These are phyloP conservation scores for Naja naja DNA, from an alignment of 2,113 vertebrate species.

Conservation along the genomic window DNA sequence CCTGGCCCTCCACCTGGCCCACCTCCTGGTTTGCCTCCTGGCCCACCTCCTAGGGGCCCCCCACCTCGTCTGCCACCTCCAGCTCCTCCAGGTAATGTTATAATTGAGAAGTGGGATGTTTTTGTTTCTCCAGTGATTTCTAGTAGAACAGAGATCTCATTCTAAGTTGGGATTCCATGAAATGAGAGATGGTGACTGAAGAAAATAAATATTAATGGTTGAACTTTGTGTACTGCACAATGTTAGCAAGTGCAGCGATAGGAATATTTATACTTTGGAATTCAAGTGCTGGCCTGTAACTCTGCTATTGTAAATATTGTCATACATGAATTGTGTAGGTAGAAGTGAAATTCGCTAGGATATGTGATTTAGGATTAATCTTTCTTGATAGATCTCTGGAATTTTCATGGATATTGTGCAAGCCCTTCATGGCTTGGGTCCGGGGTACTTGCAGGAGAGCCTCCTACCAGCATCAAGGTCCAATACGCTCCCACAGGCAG, in stretches of 20 bases:
- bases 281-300: not conserved
- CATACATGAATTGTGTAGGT: not conserved
- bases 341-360: not conserved
- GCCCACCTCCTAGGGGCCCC: conserved; percentile 92
- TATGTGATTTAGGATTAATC: not conserved
- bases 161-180: not conserved
- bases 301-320: not conserved
- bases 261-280: not conserved
- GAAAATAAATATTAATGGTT: not conserved
- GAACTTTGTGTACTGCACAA: not conserved
- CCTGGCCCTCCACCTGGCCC: conserved; percentile 94
- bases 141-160: not conserved
- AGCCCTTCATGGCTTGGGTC: too few species aligned
- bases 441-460: too few species aligned
- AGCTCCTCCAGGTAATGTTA: conserved; percentile 85
- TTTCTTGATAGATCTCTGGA: not conserved
- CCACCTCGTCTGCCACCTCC: conserved; percentile 92
- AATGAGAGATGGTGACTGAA: not conserved
- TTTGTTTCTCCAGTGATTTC: not conserved
- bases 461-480: too few species aligned
- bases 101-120: not conserved
- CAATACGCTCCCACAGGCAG: too few species aligned
- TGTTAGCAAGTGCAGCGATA: not conserved
- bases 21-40: conserved; percentile 91
- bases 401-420: not conserved